Percentiles rank a stretch among this genome's conserved stretches.
Conservation (phyloP, 2,888 invertebrate genomes). For the Caenorhabditis sp. region DNA sequence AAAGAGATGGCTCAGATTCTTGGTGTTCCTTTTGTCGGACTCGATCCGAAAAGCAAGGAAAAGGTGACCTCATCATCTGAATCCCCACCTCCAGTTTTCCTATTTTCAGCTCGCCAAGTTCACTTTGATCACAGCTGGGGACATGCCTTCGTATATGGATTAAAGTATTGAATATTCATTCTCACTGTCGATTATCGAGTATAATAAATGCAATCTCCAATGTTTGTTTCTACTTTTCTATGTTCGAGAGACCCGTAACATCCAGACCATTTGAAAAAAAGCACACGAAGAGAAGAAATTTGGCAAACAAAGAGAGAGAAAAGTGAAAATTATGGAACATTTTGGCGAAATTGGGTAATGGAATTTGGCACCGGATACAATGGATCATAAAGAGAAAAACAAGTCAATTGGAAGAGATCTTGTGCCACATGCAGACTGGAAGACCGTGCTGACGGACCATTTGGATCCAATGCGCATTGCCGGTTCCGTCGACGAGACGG, state of each 20-base stretch:
- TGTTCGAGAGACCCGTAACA: constrained; percentile 29
- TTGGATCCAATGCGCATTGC: constrained; percentile 80
- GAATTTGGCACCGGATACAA: constrained; percentile 49
- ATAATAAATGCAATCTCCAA: constrained; percentile 11
- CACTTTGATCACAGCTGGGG: constrained; percentile 15
- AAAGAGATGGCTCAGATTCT: constrained; percentile 56
- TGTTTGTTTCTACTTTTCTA: not conserved
- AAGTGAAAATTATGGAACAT: constrained; percentile 36
- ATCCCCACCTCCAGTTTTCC: no score
- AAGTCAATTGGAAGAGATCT: constrained; percentile 47
- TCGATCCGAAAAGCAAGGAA: constrained; percentile 10
- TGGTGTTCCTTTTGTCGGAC: constrained; percentile 28
- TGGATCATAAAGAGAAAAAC: constrained; percentile 35
- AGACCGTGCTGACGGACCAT: constrained; percentile 80
- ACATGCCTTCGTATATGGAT: not conserved
- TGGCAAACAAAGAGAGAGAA: constrained; percentile 29
- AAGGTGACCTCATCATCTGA: no score
- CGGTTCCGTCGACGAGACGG: constrained; percentile 70
- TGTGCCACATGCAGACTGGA: constrained; percentile 81
- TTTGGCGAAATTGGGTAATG: constrained; percentile 38
- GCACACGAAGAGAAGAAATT: constrained; percentile 16
- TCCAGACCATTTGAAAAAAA: constrained; percentile 25
- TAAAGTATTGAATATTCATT: not conserved
- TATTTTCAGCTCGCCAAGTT: constrained; percentile 14
- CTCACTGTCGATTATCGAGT: not conserved